Base-by-base conservation (phyloP, 2,113 vertebrate species). In the Spermophilus dauricus region DNA sequence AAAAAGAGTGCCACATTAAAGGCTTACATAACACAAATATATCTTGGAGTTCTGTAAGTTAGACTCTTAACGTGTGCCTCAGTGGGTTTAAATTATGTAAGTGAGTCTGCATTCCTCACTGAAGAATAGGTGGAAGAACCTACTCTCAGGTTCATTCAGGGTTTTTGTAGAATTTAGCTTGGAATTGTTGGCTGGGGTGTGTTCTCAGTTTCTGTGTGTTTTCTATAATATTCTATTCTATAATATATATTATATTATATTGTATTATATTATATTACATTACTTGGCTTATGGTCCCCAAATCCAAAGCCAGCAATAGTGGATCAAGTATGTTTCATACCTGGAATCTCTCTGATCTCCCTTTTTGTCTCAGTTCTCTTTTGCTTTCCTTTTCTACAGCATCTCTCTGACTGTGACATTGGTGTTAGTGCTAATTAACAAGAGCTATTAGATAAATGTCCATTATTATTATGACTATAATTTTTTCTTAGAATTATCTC, bases 131-230 rank as follows among this genome's bases (percentile, higher is more conserved):
- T n/a, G 8, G 1, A 22, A 58, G 17, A 32, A 32, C 37, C 20
- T 13, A 61, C 1, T 32, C 48, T 4, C 13, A 51, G 12, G 5
- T 2, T 90, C 22, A 13, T 39, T 48, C 4, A 9, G 3, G 12
- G 18, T 28, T 53, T 3, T 22, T 22, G 11, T 5, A 32, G 9
- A 91, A 37, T 17, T 37, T 17, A 37, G 8, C 51, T 18, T 30
- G 14, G n/a, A 18, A 10, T 20, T n/a, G 4, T n/a, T 8, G 1
- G 2, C 18, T 24, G 7, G 53, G 12, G 24, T 16, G 34, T 39
- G 3, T 1, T 37, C n/a, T 56, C 42, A 16, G 45, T 10, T 34
- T 82, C 4, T 30, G 2, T 1, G 56, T 45, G 12, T 10, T 13
- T 22, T 2, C 4, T 11, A 6, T 45, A 45, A 45, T 45, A 45